These are phyloP conservation scores for Ernsta delagoae DNA, from an alignment of 2,888 invertebrate genomes.

Conservation along the genomic window DNA sequence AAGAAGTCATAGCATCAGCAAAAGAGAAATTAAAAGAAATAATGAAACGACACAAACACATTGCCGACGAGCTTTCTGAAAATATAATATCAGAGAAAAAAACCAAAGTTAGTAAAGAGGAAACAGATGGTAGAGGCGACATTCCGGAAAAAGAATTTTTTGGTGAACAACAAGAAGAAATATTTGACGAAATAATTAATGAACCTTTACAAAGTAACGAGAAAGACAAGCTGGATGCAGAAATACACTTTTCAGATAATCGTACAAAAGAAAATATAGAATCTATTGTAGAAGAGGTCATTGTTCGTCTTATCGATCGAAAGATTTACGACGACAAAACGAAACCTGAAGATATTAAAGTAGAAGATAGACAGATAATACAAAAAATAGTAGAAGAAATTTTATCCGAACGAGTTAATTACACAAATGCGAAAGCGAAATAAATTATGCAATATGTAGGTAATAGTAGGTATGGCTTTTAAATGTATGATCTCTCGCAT, in stretches of 20 bases:
- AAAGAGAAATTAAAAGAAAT: slow-evolving; percentile 80
- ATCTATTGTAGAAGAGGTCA: slow-evolving; percentile 78
- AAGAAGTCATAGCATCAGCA: slow-evolving; percentile 77
- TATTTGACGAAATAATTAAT: slow-evolving; percentile 42
- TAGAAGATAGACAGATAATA: slow-evolving; percentile 73
- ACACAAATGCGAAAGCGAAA: slow-evolving; percentile 50
- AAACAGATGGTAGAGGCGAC: slow-evolving; percentile 62
- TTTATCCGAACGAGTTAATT: slow-evolving; percentile 72
- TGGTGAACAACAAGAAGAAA: background rate
- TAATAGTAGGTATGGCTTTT: too few species aligned
- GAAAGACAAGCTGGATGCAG: slow-evolving; percentile 36
- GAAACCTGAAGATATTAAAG: slow-evolving; percentile 76
- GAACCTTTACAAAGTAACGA: slow-evolving; percentile 21
- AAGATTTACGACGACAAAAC: slow-evolving; percentile 82
- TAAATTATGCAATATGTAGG: background rate
- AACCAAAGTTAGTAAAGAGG: slow-evolving; percentile 54
- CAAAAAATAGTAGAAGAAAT: slow-evolving; percentile 81
- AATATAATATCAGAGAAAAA: slow-evolving; percentile 60
- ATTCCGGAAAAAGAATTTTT: slow-evolving; percentile 54
- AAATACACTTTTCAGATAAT: slow-evolving; percentile 43
- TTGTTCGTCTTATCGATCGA: slow-evolving; percentile 73
- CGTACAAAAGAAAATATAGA: slow-evolving; percentile 70
- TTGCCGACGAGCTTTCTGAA: slow-evolving; percentile 66
- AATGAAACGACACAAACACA: slow-evolving; percentile 78
- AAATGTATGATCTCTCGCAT: too few species aligned